Conservation (phyloP, 1,140 invertebrate genomes). For the Pseudachorutes palmiensis region DNA sequence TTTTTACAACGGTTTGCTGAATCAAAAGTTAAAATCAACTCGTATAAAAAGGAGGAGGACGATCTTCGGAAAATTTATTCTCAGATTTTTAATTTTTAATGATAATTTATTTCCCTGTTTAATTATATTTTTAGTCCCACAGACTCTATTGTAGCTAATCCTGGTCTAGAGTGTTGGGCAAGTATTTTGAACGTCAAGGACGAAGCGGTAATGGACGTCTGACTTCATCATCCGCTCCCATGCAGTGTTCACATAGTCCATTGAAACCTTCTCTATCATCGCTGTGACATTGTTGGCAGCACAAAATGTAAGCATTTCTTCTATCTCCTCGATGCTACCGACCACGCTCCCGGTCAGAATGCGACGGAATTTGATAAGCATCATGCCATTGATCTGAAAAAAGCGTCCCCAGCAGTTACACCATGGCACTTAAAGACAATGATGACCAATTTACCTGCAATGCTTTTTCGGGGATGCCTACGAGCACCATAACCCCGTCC, state of each 20-base stretch:
- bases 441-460: neutral
- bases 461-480: neutral
- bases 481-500: neutral
- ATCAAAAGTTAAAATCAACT: too few relatives aligned
- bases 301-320: neutral
- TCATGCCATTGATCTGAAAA: neutral
- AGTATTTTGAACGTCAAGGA: neutral
- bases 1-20: too few relatives aligned
- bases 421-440: neutral
- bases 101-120: too few relatives aligned
- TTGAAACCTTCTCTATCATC: neutral
- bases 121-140: too few relatives aligned
- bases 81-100: too few relatives aligned
- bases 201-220: neutral
- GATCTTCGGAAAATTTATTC: too few relatives aligned
- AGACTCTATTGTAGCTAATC: too few relatives aligned
- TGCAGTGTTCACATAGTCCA: neutral
- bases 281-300: neutral
- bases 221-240: neutral
- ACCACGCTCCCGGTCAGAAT: neutral
- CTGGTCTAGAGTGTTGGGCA: neutral
- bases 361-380: neutral
- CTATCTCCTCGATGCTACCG: neutral
- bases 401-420: too few relatives aligned
- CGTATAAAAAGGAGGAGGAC: too few relatives aligned